Conservation (phyloP, 2,888 invertebrate genomes). For the Caradrina kadenii region DNA sequence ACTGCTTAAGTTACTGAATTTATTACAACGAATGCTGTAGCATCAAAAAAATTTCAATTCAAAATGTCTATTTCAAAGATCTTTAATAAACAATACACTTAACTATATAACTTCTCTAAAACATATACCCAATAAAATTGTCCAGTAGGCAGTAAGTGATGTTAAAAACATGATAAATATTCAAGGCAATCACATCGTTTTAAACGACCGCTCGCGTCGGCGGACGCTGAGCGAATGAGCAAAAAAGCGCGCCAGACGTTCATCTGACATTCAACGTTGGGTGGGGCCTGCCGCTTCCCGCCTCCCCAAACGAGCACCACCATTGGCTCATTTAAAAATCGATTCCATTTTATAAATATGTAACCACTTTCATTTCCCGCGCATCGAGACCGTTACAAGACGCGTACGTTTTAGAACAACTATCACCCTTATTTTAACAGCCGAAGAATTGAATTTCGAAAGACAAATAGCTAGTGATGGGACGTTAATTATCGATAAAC, state of each 20-base stretch:
- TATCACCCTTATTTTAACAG: conserved; percentile 52
- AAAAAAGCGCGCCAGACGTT: conserved; percentile 83
- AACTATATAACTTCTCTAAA: conserved; percentile 35
- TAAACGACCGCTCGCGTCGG: conserved; percentile 73
- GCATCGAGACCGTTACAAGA: conserved; percentile 65
- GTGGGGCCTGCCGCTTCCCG: conserved; percentile 83
- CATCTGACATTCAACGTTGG: conserved; percentile 85
- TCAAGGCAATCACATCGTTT: conserved; percentile 41
- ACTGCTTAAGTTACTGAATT: conserved; percentile 33
- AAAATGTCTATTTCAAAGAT: conserved; percentile 30
- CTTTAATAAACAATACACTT: conserved; percentile 35
- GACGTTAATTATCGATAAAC: conserved; percentile 70
- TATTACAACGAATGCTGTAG: conserved; percentile 28
- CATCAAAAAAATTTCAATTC: conserved; percentile 50
- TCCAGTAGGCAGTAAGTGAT: conserved; percentile 48
- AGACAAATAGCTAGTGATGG: conserved; percentile 68
- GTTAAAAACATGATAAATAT: conserved; percentile 60
- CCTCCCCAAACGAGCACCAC: conserved; percentile 80
- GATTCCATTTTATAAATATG: conserved; percentile 91
- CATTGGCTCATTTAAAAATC: conserved; percentile 90
- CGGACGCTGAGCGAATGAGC: conserved; percentile 84
- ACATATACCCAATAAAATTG: conserved; percentile 47
- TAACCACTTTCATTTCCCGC: conserved; percentile 85
- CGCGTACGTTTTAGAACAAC: conserved; percentile 38
- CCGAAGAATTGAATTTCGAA: conserved; percentile 67